These are phyloP conservation scores for Mus pahari DNA, from an alignment of 2,113 vertebrate species.

Conservation along the genomic window DNA sequence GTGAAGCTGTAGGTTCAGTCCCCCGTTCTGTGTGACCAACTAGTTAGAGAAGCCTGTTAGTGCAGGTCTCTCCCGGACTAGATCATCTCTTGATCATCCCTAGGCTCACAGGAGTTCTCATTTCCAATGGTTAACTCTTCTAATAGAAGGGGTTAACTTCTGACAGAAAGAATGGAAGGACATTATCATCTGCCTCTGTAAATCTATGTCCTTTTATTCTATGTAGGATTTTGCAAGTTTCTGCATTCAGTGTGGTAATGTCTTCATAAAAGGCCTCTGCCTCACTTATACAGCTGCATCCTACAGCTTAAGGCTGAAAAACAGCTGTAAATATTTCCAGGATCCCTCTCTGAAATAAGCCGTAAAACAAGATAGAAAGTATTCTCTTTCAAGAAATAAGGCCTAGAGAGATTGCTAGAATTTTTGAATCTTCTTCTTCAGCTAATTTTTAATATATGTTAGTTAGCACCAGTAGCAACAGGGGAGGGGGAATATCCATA, in stretches of 20 bases:
- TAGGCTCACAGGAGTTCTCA: not conserved
- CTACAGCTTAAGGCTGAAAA: not conserved
- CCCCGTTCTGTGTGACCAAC: not conserved
- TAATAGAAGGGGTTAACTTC: not conserved
- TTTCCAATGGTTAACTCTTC: not conserved
- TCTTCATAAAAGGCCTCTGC: not conserved
- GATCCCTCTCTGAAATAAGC: not conserved
- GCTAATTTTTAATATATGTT: not conserved
- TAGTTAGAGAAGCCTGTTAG: not conserved
- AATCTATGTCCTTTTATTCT: not conserved
- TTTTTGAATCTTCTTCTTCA: not conserved
- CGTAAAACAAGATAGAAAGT: not conserved
- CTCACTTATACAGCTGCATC: not conserved
- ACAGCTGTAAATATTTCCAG: not conserved
- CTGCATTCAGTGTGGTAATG: not conserved
- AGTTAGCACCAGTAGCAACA: not conserved
- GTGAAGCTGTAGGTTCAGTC: not conserved
- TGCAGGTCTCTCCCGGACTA: too few species aligned
- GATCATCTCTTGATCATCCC: too few species aligned
- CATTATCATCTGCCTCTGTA: not conserved
- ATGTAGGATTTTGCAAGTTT: not conserved
- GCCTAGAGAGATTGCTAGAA: not conserved
- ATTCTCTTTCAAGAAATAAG: not conserved
- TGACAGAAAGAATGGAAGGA: not conserved
- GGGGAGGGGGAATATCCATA: not conserved